Conservation (phyloP, 2,797 vertebrate species). For the Sebastes paucispinis region DNA sequence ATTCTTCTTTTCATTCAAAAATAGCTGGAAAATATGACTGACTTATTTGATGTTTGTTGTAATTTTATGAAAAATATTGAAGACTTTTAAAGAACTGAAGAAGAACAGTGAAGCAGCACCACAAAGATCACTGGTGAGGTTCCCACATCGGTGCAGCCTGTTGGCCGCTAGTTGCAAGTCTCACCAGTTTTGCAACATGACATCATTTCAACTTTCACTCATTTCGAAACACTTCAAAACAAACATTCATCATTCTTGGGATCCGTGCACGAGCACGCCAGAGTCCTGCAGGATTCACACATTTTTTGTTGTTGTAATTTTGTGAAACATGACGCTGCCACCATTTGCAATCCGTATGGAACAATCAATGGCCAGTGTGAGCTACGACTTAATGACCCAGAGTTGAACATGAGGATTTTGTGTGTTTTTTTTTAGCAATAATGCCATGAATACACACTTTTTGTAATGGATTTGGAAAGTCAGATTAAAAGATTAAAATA, state of each 20-base stretch:
- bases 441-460: not conserved
- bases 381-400: too few species aligned
- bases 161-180: not conserved
- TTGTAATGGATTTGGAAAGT: not conserved
- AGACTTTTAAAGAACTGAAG: not conserved
- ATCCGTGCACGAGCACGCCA: not conserved
- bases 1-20: not conserved
- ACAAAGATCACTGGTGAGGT: fast-evolving
- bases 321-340: too few species aligned
- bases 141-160: not conserved
- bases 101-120: too few species aligned
- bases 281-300: not conserved
- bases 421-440: not conserved
- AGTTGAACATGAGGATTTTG: not conserved
- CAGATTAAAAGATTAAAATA: not conserved
- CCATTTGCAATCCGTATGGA: not conserved
- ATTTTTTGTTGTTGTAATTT: not conserved
- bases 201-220: not conserved
- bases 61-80: not conserved
- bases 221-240: not conserved
- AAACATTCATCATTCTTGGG: not conserved
- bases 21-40: not conserved
- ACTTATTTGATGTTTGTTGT: not conserved
- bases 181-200: not conserved
- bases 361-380: not conserved